These are phyloP conservation scores for Penaeus vannamei DNA, from an alignment of 1,140 invertebrate genomes.

Conservation along the genomic window DNA sequence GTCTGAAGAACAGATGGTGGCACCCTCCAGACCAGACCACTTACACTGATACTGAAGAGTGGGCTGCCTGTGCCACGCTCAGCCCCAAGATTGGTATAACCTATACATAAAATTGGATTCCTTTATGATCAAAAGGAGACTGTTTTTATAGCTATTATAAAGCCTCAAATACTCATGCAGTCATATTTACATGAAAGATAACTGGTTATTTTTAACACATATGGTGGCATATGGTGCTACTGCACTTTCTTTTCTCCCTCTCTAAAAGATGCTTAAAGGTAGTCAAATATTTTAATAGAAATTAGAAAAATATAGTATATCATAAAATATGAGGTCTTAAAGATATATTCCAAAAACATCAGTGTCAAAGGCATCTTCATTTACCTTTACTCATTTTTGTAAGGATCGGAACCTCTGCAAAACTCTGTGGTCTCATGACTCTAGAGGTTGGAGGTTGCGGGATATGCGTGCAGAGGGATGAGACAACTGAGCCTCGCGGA, in stretches of 20 bases:
- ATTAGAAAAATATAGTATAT: too few relatives aligned
- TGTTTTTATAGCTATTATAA: neutral
- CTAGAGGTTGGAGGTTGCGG: slow-evolving; percentile 47
- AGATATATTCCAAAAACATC: neutral
- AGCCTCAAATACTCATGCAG: too few relatives aligned
- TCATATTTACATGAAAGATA: too few relatives aligned
- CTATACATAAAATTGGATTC: slow-evolving; percentile 69
- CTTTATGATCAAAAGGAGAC: too few relatives aligned
- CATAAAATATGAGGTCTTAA: neutral
- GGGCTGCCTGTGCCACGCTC: slow-evolving; percentile 79
- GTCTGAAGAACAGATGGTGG: slow-evolving; percentile 64
- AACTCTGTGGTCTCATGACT: slow-evolving; percentile 83
- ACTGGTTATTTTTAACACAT: too few relatives aligned
- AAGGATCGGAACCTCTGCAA: slow-evolving; percentile 87
- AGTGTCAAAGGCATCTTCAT: slow-evolving; percentile 31
- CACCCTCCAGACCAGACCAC: slow-evolving; percentile 75
- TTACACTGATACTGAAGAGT: slow-evolving; percentile 78
- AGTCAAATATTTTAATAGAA: too few relatives aligned
- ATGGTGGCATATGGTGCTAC: too few relatives aligned
- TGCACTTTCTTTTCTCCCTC: too few relatives aligned
- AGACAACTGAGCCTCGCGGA: slow-evolving; percentile 65
- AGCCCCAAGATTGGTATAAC: slow-evolving; percentile 81
- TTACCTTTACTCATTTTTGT: slow-evolving; percentile 85
- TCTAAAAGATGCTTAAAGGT: too few relatives aligned
- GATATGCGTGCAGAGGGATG: slow-evolving; percentile 63